Percentiles rank a stretch among this genome's conserved stretches.
Evolutionary conservation across 2,888 invertebrate species (phyloP).

Genomic region (Dioctria rufipes): DNA sequence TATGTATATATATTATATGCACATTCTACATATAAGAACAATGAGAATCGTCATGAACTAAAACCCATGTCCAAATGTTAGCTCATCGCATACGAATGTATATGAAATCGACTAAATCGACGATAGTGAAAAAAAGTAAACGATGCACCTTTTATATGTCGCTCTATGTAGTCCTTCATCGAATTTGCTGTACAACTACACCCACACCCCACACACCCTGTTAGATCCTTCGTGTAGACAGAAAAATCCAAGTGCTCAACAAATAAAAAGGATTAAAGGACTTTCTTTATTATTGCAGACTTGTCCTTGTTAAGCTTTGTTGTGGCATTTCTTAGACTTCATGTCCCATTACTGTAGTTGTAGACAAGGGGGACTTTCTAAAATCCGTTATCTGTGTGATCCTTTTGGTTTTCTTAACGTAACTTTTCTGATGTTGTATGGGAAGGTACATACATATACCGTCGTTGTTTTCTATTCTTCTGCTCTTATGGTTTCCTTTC

Average conservation of each 20-base stretch:
- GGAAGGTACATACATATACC: not conserved
- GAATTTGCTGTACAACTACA: too few relatives aligned
- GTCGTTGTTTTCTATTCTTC: constrained; percentile 3
- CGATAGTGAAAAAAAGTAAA: too few relatives aligned
- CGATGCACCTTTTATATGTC: too few relatives aligned
- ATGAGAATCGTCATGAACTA: too few relatives aligned
- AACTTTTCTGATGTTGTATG: not conserved
- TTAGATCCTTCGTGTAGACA: too few relatives aligned
- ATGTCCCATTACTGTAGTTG: constrained; percentile 15
- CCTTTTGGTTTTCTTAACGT: constrained; percentile 19
- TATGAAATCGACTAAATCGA: too few relatives aligned
- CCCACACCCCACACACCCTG: too few relatives aligned
- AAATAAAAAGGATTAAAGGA: constrained; percentile 49
- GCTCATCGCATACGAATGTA: too few relatives aligned
- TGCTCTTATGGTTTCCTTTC: constrained; percentile 29
- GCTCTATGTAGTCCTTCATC: too few relatives aligned
- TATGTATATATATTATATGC: too few relatives aligned
- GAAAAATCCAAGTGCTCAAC: not conserved
- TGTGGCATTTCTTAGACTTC: constrained; percentile 19
- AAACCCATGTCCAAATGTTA: too few relatives aligned
- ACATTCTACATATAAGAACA: too few relatives aligned
- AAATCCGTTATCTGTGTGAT: constrained; percentile 38
- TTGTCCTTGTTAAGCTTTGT: constrained; percentile 46
- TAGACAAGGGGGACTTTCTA: constrained; percentile 17
- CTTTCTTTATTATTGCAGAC: constrained; percentile 48